These are phyloP conservation scores for Ephialtes manifestator DNA, from an alignment of 2,888 invertebrate species.

Conservation along the genomic window DNA sequence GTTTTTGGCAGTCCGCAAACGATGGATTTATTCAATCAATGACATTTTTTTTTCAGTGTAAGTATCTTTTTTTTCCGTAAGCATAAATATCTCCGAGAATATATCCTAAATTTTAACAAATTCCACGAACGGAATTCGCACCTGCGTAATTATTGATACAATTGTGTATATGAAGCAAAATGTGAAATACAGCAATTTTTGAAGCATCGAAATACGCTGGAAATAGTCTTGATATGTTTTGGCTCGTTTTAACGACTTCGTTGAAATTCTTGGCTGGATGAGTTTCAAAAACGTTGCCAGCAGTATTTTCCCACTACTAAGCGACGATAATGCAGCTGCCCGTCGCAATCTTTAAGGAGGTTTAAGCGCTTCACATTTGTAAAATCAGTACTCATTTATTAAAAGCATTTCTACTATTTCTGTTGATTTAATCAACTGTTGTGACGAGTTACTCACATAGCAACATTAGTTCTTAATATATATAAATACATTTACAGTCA, in stretches of 20 bases:
- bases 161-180: neutral
- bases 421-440: too few relatives aligned
- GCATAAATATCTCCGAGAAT: neutral
- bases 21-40: too few relatives aligned
- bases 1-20: too few relatives aligned
- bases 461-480: too few relatives aligned
- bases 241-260: neutral
- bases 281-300: neutral
- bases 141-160: slow-evolving; percentile 2
- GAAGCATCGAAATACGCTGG: neutral
- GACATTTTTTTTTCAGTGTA: too few relatives aligned
- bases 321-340: neutral
- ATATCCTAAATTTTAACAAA: neutral
- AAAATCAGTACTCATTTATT: too few relatives aligned
- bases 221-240: slow-evolving; percentile 4
- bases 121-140: neutral
- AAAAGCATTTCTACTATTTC: too few relatives aligned
- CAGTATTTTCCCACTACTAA: neutral
- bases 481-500: too few relatives aligned
- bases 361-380: too few relatives aligned
- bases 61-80: too few relatives aligned
- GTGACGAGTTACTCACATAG: too few relatives aligned
- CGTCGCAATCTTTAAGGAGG: slow-evolving; percentile 5
- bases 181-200: neutral
- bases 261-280: slow-evolving; percentile 5